Evolutionary conservation across 2,113 vertebrate species (phyloP).

Genomic region (Geococcyx californianus): DNA sequence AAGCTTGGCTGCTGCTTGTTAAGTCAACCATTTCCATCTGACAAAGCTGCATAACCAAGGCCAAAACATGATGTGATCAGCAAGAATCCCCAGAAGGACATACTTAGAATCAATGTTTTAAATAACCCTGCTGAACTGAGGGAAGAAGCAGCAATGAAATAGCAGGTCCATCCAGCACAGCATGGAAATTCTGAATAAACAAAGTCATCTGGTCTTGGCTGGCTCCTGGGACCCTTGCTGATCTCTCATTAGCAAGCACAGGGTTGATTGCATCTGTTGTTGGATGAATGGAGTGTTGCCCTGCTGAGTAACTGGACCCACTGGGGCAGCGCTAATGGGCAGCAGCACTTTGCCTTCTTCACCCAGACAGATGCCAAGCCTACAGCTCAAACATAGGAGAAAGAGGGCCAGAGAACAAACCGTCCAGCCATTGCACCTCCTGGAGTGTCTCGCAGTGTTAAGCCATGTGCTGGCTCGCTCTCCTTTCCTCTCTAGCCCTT

Average conservation of each 20-base stretch:
- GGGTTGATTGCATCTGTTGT: conserved; percentile 1
- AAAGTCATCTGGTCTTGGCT: background rate
- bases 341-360: background rate
- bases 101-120: background rate
- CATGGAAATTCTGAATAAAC: background rate
- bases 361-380: background rate
- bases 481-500: background rate
- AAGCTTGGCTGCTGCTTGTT: background rate
- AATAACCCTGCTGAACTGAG: background rate
- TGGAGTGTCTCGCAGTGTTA: background rate
- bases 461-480: background rate
- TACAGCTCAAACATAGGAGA: background rate
- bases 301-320: background rate
- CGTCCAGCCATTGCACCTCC: background rate
- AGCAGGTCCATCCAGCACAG: background rate
- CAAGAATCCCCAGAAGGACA: background rate
- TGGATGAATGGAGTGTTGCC: background rate
- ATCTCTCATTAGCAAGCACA: background rate
- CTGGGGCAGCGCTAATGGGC: conserved; percentile 8
- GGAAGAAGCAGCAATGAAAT: background rate
- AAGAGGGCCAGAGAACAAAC: background rate
- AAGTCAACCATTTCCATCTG: background rate
- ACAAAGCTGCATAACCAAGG: background rate
- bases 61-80: background rate
- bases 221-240: background rate